phyloP scores from a whole-genome alignment of 2,113 vertebrate species.

The Campylomormyrus numenius region DNA sequence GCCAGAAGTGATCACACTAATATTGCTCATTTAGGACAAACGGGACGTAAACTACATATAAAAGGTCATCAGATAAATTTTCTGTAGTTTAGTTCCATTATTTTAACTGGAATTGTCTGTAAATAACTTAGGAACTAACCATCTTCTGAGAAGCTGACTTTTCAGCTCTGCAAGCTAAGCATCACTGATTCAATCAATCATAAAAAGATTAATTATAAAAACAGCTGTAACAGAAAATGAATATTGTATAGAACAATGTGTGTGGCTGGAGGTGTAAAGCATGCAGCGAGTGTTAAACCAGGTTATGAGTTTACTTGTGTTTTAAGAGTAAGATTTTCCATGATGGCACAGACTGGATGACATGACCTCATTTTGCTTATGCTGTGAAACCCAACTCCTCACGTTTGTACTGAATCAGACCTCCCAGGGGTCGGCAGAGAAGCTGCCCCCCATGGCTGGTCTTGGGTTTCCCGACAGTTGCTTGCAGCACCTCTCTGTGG shows the following conservation, averaged over 20 bases:
- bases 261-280: not conserved
- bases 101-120: not conserved
- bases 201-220: not conserved
- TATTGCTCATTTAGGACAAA: not conserved
- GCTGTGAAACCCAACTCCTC: constrained; percentile 67
- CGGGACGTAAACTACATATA: not conserved
- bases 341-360: constrained; percentile 12
- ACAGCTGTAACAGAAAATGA: not conserved
- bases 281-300: not conserved
- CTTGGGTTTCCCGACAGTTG: constrained; percentile 60
- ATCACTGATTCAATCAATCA: not conserved
- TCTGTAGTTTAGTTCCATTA: not conserved
- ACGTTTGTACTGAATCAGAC: constrained; percentile 49
- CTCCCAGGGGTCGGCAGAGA: constrained; percentile 49
- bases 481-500: constrained; percentile 45
- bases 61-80: not conserved
- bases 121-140: not conserved
- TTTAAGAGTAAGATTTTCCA: constrained; percentile 35
- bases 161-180: not conserved
- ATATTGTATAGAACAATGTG: not conserved
- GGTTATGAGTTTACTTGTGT: constrained; percentile 45
- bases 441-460: constrained; percentile 50
- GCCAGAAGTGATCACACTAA: not conserved
- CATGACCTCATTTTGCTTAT: constrained; percentile 62
- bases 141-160: not conserved